Conservation (phyloP, 2,888 invertebrate genomes). For the Rhorus exstirpatorius region DNA sequence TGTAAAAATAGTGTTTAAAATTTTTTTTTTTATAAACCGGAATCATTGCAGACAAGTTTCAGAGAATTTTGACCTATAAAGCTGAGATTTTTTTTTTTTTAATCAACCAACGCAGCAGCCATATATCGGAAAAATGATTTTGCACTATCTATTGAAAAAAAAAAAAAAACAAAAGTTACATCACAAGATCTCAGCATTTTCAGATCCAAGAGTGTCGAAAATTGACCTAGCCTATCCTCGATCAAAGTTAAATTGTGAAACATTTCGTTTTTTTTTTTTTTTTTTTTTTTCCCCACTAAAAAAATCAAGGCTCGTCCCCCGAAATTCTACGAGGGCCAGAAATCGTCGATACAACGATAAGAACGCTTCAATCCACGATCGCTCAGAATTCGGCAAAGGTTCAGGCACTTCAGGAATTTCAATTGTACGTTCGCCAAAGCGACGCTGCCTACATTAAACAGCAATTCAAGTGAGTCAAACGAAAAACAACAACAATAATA, state of each 20-base stretch:
- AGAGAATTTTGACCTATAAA: no score
- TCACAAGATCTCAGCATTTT: no score
- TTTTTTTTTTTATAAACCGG: no score
- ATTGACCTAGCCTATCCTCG: constrained; percentile 1
- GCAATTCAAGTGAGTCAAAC: constrained; percentile 80
- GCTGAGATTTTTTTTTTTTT: no score
- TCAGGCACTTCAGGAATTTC: constrained; percentile 82
- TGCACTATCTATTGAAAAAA: no score
- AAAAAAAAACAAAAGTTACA: no score
- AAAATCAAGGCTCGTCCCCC: constrained; percentile 78
- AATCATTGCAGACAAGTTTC: no score
- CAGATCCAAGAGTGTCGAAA: background rate
- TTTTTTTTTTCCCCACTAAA: background rate
- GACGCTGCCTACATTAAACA: constrained; percentile 83
- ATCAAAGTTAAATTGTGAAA: constrained; percentile 12
- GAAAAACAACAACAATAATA: background rate
- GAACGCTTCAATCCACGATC: constrained; percentile 79
- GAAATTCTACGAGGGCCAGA: constrained; percentile 82
- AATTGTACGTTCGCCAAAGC: constrained; percentile 82
- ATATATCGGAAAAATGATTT: no score
- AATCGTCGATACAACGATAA: constrained; percentile 82
- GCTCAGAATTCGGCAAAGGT: constrained; percentile 80
- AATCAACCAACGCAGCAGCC: no score
- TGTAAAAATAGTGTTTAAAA: no score
- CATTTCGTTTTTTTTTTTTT: constrained; percentile 15